A percentile compares a stretch with the other conserved stretches of the same genome.
Evolutionary conservation across 2,797 vertebrate species (phyloP).

Genomic region (Holocentrus rufus): DNA sequence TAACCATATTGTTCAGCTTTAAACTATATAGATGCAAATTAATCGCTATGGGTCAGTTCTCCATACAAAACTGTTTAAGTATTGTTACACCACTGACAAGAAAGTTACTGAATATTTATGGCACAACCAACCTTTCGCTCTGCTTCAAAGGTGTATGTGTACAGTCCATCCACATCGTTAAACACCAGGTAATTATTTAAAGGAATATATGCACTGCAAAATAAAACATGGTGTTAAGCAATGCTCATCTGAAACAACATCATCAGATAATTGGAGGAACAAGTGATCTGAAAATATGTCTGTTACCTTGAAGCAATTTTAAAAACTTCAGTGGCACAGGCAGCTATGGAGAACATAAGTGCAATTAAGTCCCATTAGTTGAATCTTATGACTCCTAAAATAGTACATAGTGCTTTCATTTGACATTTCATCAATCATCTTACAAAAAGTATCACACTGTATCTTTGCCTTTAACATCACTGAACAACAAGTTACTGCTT

Average conservation of each 20-base stretch:
- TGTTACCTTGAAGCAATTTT: conserved; percentile 94
- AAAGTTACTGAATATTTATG: neutral
- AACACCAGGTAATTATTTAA: conserved; percentile 98
- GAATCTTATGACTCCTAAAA: neutral
- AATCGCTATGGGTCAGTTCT: neutral
- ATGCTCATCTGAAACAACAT: conserved; percentile 8
- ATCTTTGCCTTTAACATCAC: conserved; percentile 1
- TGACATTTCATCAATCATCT: neutral
- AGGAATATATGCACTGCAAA: conserved; percentile 92
- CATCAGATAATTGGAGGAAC: neutral
- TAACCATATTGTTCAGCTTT: no score
- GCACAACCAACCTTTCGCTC: conserved; percentile 90
- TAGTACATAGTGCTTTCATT: no score
- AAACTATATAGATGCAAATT: neutral
- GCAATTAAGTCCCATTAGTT: neutral
- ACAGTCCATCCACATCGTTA: conserved; percentile 95
- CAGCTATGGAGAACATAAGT: conserved; percentile 82
- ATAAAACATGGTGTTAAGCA: conserved; percentile 17
- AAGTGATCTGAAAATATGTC: neutral
- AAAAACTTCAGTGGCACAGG: conserved; percentile 95
- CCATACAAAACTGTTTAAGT: neutral
- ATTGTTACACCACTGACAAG: neutral
- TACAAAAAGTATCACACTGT: neutral
- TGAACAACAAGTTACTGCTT: neutral
- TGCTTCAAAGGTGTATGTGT: conserved; percentile 96